These are phyloP conservation scores for Brachionus manjavacas DNA, from an alignment of 1,140 invertebrate genomes.

Conservation along the genomic window DNA sequence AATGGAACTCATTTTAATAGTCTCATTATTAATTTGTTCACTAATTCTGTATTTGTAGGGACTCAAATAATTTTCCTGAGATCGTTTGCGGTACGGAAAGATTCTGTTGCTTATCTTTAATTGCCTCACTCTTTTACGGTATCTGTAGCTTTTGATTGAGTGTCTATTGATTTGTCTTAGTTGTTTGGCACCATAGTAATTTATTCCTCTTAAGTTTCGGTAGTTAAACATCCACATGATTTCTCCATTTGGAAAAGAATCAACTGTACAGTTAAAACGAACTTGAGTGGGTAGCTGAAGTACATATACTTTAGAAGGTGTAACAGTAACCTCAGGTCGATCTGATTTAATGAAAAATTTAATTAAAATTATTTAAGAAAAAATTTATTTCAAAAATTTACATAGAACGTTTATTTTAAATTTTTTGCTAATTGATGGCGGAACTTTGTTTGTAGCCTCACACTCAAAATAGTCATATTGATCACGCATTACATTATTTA, in stretches of 20 bases:
- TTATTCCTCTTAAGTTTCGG: neutral
- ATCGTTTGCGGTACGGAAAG: neutral
- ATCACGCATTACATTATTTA: constrained; percentile 29
- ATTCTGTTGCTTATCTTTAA: neutral
- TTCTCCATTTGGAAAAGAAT: neutral
- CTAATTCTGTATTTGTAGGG: neutral
- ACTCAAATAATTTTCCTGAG: neutral
- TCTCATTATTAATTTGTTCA: neutral
- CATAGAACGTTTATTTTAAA: constrained; percentile 41
- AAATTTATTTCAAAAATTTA: neutral
- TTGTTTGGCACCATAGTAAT: constrained; percentile 23
- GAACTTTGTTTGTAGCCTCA: constrained; percentile 11
- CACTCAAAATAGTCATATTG: constrained; percentile 42
- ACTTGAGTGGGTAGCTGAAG: neutral
- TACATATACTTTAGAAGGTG: constrained; percentile 16
- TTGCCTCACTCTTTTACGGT: neutral
- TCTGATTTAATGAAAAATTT: neutral
- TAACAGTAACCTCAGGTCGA: constrained; percentile 14
- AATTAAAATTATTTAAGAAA: neutral
- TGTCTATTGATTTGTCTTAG: constrained; percentile 19
- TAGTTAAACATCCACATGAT: constrained; percentile 34
- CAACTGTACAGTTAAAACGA: constrained; percentile 7
- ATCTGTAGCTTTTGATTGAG: neutral
- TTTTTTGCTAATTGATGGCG: constrained; percentile 33
- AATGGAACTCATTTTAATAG: constrained; percentile 16